Percentiles rank a stretch among this genome's conserved stretches.
phyloP scores from a whole-genome alignment of 2,797 vertebrate species.

The Etheostoma perlongum region DNA sequence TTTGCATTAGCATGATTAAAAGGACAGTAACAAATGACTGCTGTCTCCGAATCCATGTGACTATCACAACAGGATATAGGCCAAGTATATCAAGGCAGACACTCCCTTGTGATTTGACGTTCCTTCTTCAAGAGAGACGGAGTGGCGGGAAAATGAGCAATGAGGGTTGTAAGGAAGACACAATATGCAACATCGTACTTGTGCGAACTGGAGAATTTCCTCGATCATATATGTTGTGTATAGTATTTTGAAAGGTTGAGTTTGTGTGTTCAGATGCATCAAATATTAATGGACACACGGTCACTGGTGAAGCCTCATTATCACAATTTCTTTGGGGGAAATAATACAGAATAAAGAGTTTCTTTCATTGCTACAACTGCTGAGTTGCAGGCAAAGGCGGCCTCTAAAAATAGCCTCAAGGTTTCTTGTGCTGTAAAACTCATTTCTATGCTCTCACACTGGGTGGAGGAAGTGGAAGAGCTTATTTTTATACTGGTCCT shows the following conservation, averaged over 20 bases:
- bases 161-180: constrained; percentile 7
- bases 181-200: not conserved
- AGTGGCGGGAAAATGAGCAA: constrained; percentile 24
- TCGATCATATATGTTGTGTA: constrained; percentile 30
- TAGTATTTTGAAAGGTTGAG: constrained; percentile 27
- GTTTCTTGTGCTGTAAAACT: constrained; percentile 59
- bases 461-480: constrained; percentile 28
- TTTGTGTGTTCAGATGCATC: constrained; percentile 63
- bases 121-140: constrained; percentile 33
- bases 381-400: constrained; percentile 73
- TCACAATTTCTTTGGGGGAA: constrained; percentile 77
- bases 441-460: constrained; percentile 40
- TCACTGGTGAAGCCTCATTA: constrained; percentile 81
- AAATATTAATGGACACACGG: constrained; percentile 78
- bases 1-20: constrained; percentile 85
- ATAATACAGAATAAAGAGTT: constrained; percentile 70
- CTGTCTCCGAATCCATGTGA: constrained; percentile 73
- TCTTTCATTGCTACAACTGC: constrained; percentile 77
- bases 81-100: constrained; percentile 63
- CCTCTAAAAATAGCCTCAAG: constrained; percentile 74
- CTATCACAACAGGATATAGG: constrained; percentile 72
- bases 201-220: constrained; percentile 30
- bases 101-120: constrained; percentile 42
- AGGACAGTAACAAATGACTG: constrained; percentile 84
- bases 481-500: constrained; percentile 36